Conservation (phyloP, 2,888 invertebrate species). For the Nomada lathburiana region DNA sequence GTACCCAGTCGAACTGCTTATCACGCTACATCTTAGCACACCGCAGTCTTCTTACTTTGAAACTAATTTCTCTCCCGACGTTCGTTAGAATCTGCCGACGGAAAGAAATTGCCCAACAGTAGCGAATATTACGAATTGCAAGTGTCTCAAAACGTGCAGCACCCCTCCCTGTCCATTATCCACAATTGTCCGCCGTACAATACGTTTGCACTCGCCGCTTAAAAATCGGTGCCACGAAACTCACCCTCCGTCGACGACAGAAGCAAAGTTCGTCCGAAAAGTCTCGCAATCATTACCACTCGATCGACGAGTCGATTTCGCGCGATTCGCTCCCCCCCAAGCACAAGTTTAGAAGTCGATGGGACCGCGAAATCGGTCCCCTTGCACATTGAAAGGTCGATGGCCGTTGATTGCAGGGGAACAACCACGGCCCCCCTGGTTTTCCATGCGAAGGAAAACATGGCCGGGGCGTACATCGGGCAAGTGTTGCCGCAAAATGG, state of each 20-base stretch:
- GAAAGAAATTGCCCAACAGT: no score
- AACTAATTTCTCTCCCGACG: no score
- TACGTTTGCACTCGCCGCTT: background rate
- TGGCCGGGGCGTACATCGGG: constrained; percentile 90
- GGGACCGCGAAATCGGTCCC: background rate
- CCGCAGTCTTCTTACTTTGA: no score
- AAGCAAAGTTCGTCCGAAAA: constrained; percentile 9
- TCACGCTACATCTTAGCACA: no score
- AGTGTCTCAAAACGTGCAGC: no score
- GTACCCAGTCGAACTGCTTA: no score
- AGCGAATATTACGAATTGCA: no score
- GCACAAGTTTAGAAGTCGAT: no score
- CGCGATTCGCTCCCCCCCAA: background rate
- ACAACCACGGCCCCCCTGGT: constrained; percentile 89
- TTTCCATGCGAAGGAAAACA: constrained; percentile 91
- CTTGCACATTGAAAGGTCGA: constrained; percentile 62
- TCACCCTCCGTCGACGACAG: background rate
- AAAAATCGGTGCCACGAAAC: constrained; percentile 17
- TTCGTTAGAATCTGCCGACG: no score
- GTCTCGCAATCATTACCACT: constrained; percentile 19
- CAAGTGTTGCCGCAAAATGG: constrained; percentile 88
- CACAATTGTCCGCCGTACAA: background rate
- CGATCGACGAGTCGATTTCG: constrained; percentile 44
- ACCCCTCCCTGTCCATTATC: no score
- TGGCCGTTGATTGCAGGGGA: constrained; percentile 85